Conservation (phyloP, 2,113 vertebrate genomes). For the Eretmochelys imbricata region DNA sequence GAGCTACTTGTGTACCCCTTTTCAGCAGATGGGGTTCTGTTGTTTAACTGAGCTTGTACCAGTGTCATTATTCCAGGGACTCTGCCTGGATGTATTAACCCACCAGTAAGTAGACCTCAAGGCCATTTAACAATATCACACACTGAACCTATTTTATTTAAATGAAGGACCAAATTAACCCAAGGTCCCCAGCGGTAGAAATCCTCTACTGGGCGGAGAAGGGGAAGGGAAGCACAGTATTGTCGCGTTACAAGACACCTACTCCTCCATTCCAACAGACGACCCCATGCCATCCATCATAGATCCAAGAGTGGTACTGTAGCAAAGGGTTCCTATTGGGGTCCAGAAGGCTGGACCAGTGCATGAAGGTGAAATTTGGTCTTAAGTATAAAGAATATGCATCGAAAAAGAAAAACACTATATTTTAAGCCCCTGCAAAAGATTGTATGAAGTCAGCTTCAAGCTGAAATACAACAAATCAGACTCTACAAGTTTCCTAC, state of each 20-base stretch:
- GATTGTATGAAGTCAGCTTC: conserved; percentile 27
- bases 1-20: neutral
- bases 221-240: neutral
- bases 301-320: neutral
- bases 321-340: neutral
- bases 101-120: neutral
- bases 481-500: conserved; percentile 49
- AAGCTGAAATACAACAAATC: conserved; percentile 52
- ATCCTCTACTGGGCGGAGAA: neutral
- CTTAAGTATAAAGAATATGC: neutral
- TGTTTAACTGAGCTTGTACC: neutral
- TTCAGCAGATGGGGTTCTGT: neutral
- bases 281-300: neutral
- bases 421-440: neutral
- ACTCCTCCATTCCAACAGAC: neutral
- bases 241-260: accelerated
- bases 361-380: neutral
- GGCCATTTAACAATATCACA: neutral
- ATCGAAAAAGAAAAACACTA: neutral
- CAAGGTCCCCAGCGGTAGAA: accelerated
- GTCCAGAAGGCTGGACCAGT: neutral
- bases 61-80: neutral
- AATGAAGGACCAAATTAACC: neutral
- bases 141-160: neutral
- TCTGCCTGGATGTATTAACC: neutral